These are phyloP conservation scores for Cygnus buccinator DNA, from an alignment of 2,113 vertebrate species.

Conservation along the genomic window DNA sequence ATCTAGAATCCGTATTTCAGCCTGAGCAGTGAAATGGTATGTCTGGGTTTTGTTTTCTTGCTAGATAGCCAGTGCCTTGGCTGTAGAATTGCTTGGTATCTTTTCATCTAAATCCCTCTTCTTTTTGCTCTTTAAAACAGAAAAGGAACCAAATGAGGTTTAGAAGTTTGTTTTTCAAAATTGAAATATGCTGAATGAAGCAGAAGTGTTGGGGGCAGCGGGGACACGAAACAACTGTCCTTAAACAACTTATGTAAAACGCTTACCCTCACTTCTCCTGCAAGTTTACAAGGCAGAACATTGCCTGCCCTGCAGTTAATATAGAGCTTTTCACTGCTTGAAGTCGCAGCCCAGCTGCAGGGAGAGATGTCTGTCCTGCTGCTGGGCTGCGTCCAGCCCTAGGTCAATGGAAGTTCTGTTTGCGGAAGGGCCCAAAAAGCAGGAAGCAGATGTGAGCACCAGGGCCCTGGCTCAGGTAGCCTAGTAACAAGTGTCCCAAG, in stretches of 20 bases:
- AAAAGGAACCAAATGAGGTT: not conserved
- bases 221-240: not conserved
- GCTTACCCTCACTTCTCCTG: not conserved
- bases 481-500: constrained; percentile 17
- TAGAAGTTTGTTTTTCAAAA: not conserved
- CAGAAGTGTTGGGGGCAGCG: not conserved
- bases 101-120: not conserved
- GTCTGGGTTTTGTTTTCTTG: constrained; percentile 29
- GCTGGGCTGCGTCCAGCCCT: not conserved
- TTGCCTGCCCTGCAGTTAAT: not conserved
- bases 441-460: constrained; percentile 58
- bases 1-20: constrained; percentile 2
- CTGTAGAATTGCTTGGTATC: not conserved
- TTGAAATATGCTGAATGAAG: not conserved
- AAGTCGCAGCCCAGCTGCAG: not conserved
- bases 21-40: not conserved
- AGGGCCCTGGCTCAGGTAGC: constrained; percentile 57
- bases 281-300: not conserved
- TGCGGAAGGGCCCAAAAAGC: constrained; percentile 36
- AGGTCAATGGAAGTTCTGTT: not conserved
- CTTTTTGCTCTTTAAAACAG: not conserved
- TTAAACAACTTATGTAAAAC: not conserved
- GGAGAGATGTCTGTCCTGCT: accelerated
- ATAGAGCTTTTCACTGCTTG: not conserved
- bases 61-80: not conserved